phyloP scores from a whole-genome alignment of 2,888 invertebrate species.

The Nomada ruficornis region DNA sequence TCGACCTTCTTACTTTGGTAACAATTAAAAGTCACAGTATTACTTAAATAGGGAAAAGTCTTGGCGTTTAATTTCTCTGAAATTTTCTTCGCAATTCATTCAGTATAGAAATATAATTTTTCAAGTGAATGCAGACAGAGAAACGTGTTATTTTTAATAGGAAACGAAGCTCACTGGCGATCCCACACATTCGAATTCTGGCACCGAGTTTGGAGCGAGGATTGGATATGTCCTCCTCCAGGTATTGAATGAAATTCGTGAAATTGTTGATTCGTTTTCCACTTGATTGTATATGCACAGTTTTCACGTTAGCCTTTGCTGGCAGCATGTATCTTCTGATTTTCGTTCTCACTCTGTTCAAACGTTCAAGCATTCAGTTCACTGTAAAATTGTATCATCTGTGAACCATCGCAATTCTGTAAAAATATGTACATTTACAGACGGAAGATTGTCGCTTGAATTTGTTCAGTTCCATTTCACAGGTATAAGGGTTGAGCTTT shows the following conservation, averaged over 20 bases:
- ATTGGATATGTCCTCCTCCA: conserved; percentile 86
- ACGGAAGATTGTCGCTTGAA: not conserved
- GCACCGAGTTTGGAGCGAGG: conserved; percentile 93
- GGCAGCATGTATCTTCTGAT: conserved; percentile 4
- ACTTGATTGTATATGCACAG: conserved; percentile 42
- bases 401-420: not conserved
- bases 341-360: not conserved
- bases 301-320: conserved; percentile 63
- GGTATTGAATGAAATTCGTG: conserved; percentile 74
- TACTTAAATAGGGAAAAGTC: not conserved
- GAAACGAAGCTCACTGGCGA: conserved; percentile 90
- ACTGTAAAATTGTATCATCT: not conserved
- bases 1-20: not conserved
- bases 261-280: conserved; percentile 26
- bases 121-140: conserved; percentile 73
- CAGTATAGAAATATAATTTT: not conserved
- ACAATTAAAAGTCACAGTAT: not conserved
- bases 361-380: too few relatives aligned
- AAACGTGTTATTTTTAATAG: conserved; percentile 78
- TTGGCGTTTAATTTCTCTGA: not conserved
- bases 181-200: conserved; percentile 93
- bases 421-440: not conserved
- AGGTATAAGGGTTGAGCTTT: conserved; percentile 69
- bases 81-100: not conserved
- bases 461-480: conserved; percentile 46